Evolutionary conservation across 2,797 vertebrate species (phyloP).

Genomic region (Sternotherus odoratus): DNA sequence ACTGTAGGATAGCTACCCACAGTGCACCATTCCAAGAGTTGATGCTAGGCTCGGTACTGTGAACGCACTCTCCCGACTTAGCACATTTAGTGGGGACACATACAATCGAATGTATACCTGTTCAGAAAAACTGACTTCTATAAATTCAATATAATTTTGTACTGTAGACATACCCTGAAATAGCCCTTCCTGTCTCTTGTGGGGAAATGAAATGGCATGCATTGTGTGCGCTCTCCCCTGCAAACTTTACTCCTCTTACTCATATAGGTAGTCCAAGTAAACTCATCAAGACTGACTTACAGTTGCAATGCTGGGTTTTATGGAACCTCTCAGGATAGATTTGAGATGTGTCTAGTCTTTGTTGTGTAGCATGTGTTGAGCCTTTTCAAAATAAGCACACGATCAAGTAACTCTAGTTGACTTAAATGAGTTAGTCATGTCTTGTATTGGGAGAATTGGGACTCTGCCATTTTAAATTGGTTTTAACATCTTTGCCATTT

Average conservation of each 20-base stretch:
- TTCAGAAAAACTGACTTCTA: too few species aligned
- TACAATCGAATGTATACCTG: too few species aligned
- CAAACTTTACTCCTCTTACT: not conserved
- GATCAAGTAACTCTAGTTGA: not conserved
- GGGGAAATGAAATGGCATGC: not conserved
- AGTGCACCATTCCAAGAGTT: too few species aligned
- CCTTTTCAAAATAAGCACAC: not conserved
- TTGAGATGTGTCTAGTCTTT: not conserved
- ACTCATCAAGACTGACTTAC: not conserved
- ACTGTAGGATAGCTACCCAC: too few species aligned
- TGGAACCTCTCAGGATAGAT: not conserved
- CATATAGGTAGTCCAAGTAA: not conserved
- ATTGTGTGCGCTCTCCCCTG: not conserved
- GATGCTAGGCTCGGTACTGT: too few species aligned
- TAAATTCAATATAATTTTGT: too few species aligned
- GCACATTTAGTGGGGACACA: too few species aligned
- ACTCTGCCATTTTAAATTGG: not conserved
- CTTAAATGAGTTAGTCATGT: not conserved
- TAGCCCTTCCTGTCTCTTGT: not conserved
- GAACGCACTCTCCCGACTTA: too few species aligned
- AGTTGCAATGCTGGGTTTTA: not conserved
- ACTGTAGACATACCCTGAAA: not conserved
- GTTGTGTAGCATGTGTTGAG: not conserved
- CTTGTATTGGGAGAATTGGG: not conserved
- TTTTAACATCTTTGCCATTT: not conserved